Percentiles rank a stretch among this genome's conserved stretches.
Conservation (phyloP, 2,113 vertebrate species). For the Hemibagrus wyckioides region DNA sequence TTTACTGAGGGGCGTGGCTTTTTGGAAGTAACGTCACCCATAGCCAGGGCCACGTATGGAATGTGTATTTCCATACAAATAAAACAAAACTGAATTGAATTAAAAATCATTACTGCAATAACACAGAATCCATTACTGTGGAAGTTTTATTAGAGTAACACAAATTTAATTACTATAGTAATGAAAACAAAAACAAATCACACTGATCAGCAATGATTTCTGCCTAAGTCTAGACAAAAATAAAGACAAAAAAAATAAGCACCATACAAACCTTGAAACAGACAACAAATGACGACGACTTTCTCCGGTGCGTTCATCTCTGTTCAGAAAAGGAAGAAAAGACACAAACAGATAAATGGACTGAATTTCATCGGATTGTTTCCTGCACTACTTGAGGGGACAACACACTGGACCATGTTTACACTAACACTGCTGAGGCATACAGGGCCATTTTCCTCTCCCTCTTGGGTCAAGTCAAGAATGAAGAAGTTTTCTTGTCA, state of each 20-base stretch:
- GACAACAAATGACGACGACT: neutral
- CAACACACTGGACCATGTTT: too few species aligned
- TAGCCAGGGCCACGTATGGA: too few species aligned
- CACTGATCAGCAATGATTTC: neutral
- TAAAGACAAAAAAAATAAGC: neutral
- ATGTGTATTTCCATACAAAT: too few species aligned
- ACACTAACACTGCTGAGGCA: too few species aligned
- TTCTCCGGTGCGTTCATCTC: neutral
- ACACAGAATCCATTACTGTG: neutral
- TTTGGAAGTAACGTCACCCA: too few species aligned
- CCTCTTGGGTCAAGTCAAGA: too few species aligned
- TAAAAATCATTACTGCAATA: neutral
- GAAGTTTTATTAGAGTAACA: neutral
- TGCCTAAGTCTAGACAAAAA: neutral
- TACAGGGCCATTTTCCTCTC: too few species aligned
- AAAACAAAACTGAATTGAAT: too few species aligned
- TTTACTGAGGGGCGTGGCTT: too few species aligned
- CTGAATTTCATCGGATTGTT: too few species aligned
- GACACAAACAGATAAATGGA: neutral
- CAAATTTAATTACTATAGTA: neutral
- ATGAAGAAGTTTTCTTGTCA: too few species aligned
- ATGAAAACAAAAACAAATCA: neutral
- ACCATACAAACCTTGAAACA: conserved; percentile 2
- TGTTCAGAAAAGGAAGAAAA: neutral
- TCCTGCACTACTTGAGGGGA: too few species aligned